A percentile compares a stretch with the other conserved stretches of the same genome.
These are phyloP conservation scores for Pegoplata infirma DNA, from an alignment of 2,888 invertebrate genomes.

Conservation along the genomic window DNA sequence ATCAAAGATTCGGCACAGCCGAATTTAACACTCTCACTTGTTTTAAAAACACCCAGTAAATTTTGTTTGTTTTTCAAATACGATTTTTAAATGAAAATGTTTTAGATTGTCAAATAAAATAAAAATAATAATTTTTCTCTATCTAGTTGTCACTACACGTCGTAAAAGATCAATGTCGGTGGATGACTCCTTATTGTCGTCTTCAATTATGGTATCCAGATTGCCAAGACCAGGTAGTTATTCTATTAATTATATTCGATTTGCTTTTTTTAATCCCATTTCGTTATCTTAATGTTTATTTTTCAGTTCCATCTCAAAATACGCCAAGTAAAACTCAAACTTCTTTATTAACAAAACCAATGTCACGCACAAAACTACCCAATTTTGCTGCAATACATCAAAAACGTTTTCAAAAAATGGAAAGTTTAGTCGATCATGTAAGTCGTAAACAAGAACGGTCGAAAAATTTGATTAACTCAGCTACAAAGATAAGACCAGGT, in stretches of 20 bases:
- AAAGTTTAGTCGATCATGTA: constrained; percentile 83
- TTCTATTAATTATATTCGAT: too few relatives aligned
- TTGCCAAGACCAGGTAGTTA: constrained; percentile 68
- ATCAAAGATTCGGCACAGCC: too few relatives aligned
- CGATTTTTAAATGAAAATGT: background rate
- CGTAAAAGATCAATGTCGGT: constrained; percentile 74
- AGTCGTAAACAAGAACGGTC: constrained; percentile 77
- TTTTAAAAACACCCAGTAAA: too few relatives aligned
- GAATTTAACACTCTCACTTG: too few relatives aligned
- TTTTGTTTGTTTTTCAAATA: background rate
- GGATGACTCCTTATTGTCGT: constrained; percentile 64
- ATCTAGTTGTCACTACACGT: constrained; percentile 70
- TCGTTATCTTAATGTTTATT: background rate
- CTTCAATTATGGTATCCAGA: constrained; percentile 14
- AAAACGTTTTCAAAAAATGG: constrained; percentile 83
- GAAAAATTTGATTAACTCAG: constrained; percentile 70
- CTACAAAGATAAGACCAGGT: constrained; percentile 62
- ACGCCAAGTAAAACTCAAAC: background rate
- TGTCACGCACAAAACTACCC: constrained; percentile 81
- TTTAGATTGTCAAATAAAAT: background rate
- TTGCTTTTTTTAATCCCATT: too few relatives aligned
- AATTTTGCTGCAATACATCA: constrained; percentile 85
- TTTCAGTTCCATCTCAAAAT: constrained; percentile 11
- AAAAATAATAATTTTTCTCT: constrained; percentile 11
- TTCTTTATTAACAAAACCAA: constrained; percentile 3